Percentiles rank a stretch among this genome's conserved stretches.
These are phyloP conservation scores for Lamprologus speciosus DNA, from an alignment of 2,113 vertebrate genomes.

Conservation along the genomic window DNA sequence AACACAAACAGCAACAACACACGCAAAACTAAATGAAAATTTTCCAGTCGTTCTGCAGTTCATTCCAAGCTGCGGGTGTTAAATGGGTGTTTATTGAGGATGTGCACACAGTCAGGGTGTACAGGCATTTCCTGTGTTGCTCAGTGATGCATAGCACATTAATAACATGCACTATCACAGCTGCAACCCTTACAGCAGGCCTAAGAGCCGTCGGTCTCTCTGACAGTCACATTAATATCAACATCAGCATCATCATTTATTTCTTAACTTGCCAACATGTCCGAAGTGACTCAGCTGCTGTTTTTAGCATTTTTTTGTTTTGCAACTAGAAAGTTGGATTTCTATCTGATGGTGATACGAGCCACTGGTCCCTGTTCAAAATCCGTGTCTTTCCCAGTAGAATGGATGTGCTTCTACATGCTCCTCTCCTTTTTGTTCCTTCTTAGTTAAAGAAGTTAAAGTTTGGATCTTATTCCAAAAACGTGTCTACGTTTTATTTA, in stretches of 20 bases:
- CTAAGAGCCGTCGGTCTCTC: fast-evolving
- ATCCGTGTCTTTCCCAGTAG: not conserved
- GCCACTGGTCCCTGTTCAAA: not conserved
- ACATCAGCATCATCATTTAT: not conserved
- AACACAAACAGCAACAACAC: not conserved
- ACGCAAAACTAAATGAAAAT: not conserved
- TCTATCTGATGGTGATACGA: not conserved
- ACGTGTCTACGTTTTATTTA: not conserved
- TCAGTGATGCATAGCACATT: not conserved
- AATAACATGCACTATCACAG: not conserved
- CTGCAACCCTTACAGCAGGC: not conserved
- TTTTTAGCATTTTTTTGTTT: not conserved
- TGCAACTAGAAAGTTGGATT: not conserved
- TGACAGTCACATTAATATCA: not conserved
- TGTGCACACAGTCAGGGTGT: fast-evolving
- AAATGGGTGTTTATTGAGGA: not conserved
- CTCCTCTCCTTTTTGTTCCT: not conserved
- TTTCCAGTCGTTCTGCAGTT: not conserved
- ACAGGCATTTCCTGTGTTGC: not conserved
- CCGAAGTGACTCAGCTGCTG: not conserved
- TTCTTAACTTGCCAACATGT: not conserved
- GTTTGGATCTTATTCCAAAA: not conserved
- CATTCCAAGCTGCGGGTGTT: not conserved
- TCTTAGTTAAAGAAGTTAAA: not conserved
- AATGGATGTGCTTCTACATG: not conserved